Base-by-base conservation (phyloP, 2,888 invertebrate genomes). In the Thera obeliscata region DNA sequence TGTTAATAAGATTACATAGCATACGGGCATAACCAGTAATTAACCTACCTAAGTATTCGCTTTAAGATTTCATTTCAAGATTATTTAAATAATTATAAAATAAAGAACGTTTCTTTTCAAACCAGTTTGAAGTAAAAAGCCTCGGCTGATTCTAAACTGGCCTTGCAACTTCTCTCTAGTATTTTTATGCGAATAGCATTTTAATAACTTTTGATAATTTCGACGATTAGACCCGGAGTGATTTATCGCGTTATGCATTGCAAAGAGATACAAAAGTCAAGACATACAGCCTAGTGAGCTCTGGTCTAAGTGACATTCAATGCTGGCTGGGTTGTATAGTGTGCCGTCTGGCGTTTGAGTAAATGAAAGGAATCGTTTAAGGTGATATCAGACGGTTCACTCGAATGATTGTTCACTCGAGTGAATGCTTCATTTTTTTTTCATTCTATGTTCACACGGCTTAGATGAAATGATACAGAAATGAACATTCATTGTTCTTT, bases 341-440 rank as follows among this genome's bases (percentile, higher is more conserved):
- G 46, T 74, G 70, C 67, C 69, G 56, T 70, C 67, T 72, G 74
- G 75, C 77, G 78, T 78, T 81, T 81, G 78, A 83, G 85, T 82
- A 83, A 86, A 87, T 86, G 85, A 86, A 86, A 81, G 86, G 87
- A 86, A 85, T 86, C 81, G 84, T 79, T 84, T n/a, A n/a, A n/a
- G n/a, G n/a, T n/a, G n/a, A n/a, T n/a, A n/a, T n/a, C n/a, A n/a
- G n/a, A n/a, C n/a, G n/a, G n/a, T n/a, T n/a, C n/a, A n/a, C n/a
- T n/a, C n/a, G n/a, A n/a, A n/a, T n/a, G n/a, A n/a, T n/a, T n/a
- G n/a, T n/a, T n/a, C n/a, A n/a, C n/a, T n/a, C n/a, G n/a, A n/a
- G n/a, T n/a, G n/a, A n/a, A n/a, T n/a, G n/a, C n/a, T n/a, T n/a
- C n/a, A n/a, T n/a, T n/a, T n/a, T n/a, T n/a, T n/a, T n/a, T n/a